These are phyloP conservation scores for Zeus faber DNA, from an alignment of 2,113 vertebrate species.

Conservation along the genomic window DNA sequence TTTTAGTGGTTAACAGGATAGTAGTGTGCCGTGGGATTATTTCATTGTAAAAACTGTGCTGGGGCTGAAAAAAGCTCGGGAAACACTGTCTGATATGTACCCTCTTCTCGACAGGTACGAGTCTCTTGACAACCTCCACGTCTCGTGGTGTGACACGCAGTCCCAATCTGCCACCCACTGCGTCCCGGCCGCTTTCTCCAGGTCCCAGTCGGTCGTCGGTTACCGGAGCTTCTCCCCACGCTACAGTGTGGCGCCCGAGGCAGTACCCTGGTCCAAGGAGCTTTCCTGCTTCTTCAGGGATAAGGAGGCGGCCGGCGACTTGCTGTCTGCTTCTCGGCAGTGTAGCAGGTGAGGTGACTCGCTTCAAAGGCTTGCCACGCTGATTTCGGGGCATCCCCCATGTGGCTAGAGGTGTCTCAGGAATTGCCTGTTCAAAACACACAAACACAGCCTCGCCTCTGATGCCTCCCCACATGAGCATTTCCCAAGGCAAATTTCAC, in stretches of 20 bases:
- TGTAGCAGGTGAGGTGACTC: slow-evolving; percentile 71
- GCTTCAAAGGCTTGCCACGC: too few species aligned
- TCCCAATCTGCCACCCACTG: slow-evolving; percentile 41
- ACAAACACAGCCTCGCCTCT: too few species aligned
- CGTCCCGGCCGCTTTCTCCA: slow-evolving; percentile 53
- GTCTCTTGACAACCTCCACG: slow-evolving; percentile 88
- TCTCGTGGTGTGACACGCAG: slow-evolving; percentile 51
- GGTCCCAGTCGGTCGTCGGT: slow-evolving; percentile 64
- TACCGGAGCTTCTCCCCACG: slow-evolving; percentile 44
- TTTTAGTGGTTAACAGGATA: too few species aligned
- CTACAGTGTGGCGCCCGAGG: slow-evolving; percentile 46
- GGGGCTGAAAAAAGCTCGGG: too few species aligned
- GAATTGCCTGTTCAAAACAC: too few species aligned
- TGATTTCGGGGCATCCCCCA: too few species aligned
- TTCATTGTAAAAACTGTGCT: too few species aligned
- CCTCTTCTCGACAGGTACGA: slow-evolving; percentile 79
- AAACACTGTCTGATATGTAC: background rate
- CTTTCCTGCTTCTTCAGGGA: slow-evolving; percentile 23
- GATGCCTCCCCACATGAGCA: too few species aligned
- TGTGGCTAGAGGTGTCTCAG: too few species aligned
- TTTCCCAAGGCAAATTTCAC: too few species aligned
- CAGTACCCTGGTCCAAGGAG: slow-evolving; percentile 1
- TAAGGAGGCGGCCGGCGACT: background rate
- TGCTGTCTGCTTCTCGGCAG: slow-evolving; percentile 57
- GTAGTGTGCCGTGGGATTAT: too few species aligned